Base-by-base conservation (phyloP, 2,797 vertebrate species). In the Poecile montanus region DNA sequence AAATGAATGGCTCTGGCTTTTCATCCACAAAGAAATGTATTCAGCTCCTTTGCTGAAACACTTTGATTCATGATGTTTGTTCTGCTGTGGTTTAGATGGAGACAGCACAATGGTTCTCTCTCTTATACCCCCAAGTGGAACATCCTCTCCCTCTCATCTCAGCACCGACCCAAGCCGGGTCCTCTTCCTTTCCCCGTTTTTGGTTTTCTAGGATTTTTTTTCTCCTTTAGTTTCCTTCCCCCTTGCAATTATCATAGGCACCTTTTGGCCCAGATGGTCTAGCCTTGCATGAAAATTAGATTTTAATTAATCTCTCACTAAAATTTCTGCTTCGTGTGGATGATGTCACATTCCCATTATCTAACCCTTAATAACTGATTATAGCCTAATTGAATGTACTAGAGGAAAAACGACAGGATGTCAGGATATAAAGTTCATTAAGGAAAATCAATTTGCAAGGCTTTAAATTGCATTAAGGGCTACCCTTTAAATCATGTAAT, bases 341-440 rank as follows among this genome's bases (percentile, higher is more conserved):
- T 97, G 96, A 96, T 93, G 94, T 95, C 95, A 97, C 34, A 1
- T 90, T 96, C 91, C 91, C 92, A 95, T 96, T 96, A 96, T 92
- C 96, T 95, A 97, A 91, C 81, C 60, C 71, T 93, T 88, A 85
- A 83, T 91, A 89, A 81, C 71, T 83, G 66, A 96, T 91, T 90
- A 91, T 45, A 75, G 77, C 50, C 79, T 96, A 96, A 96, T 74
- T 96, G 91, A 96, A 95, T 94, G 70, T 94, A 89, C 81, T 73
- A 18, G 81, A 93, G 85, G 47, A 95, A 89, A 93, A 91, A 79
- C 42, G 80, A 80, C 76, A 85, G 94, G 94, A 86, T 93, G 97
- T 96, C 93, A 95, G 93, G 92, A 94, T 94, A 94, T 94, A 97
- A 97, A 94, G 94, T 97, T 96, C 93, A 90, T 96, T 95, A 97